phyloP scores from a whole-genome alignment of 2,113 vertebrate species.

The Dasypus novemcinctus region DNA sequence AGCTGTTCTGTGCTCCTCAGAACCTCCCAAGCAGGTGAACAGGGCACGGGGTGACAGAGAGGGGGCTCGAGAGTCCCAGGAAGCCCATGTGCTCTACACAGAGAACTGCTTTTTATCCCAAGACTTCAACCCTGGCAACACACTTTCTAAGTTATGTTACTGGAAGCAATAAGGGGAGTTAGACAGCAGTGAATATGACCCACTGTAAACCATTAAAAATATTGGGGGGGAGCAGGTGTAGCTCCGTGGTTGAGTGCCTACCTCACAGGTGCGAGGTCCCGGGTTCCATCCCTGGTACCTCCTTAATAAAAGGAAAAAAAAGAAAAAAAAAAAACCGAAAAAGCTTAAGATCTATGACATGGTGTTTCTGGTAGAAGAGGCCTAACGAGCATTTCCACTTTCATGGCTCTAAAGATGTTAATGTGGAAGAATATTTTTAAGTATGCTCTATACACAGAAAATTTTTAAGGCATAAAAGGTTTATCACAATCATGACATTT shows the following conservation, averaged over 20 bases:
- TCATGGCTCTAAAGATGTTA: not conserved
- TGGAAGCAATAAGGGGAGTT: not conserved
- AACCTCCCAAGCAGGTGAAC: not conserved
- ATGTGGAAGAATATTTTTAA: not conserved
- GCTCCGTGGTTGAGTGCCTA: too few relatives aligned
- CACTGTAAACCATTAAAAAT: not conserved
- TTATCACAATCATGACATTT: conserved; percentile 13
- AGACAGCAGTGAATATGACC: too few relatives aligned
- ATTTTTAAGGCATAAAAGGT: not conserved
- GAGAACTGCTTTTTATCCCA: not conserved
- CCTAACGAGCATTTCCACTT: not conserved
- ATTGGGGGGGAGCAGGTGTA: not conserved
- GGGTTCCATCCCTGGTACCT: too few relatives aligned
- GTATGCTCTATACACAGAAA: not conserved
- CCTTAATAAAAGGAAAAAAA: too few relatives aligned
- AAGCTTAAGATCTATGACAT: not conserved
- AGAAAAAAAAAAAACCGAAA: not conserved
- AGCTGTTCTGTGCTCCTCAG: not conserved
- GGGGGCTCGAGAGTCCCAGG: not conserved
- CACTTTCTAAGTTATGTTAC: not conserved
- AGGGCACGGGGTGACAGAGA: not conserved
- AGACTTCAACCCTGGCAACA: not conserved
- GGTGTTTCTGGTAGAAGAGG: not conserved
- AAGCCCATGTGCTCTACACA: not conserved
- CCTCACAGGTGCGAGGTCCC: too few relatives aligned